Conservation (phyloP, 2,797 vertebrate species). For the Carduelis carduelis region DNA sequence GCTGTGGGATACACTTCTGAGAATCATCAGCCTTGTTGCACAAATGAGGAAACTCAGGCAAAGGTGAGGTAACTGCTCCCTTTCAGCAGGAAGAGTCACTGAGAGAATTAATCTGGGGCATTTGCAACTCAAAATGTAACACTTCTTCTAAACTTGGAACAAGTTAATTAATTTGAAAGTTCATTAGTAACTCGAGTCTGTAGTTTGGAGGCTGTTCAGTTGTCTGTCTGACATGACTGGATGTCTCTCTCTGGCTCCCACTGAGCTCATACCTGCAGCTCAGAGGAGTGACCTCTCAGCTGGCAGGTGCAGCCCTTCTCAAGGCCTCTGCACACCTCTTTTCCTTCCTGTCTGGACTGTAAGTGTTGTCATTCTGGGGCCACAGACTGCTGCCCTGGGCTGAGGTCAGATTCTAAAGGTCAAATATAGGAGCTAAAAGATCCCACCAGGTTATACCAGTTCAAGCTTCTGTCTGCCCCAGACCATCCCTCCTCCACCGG, state of each 20-base stretch:
- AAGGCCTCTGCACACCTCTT: neutral
- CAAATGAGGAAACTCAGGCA: neutral
- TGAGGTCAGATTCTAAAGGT: neutral
- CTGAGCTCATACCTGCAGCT: neutral
- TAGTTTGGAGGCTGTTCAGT: neutral
- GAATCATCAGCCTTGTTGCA: neutral
- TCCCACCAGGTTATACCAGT: neutral
- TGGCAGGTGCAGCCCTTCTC: neutral
- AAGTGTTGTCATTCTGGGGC: neutral
- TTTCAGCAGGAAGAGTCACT: neutral
- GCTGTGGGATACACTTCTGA: neutral
- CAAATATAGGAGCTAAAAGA: neutral
- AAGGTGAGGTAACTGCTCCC: neutral
- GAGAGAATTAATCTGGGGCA: neutral
- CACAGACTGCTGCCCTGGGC: neutral
- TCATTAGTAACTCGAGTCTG: neutral
- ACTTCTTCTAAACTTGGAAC: neutral
- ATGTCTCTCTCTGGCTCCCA: neutral
- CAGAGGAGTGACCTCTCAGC: accelerated
- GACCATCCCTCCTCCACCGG: neutral
- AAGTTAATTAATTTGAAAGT: neutral
- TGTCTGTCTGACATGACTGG: neutral
- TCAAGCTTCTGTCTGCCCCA: neutral
- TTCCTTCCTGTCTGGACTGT: neutral
- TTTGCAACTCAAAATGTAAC: neutral